Base-by-base conservation (phyloP, 2,113 vertebrate genomes). In the Notechis scutatus region DNA sequence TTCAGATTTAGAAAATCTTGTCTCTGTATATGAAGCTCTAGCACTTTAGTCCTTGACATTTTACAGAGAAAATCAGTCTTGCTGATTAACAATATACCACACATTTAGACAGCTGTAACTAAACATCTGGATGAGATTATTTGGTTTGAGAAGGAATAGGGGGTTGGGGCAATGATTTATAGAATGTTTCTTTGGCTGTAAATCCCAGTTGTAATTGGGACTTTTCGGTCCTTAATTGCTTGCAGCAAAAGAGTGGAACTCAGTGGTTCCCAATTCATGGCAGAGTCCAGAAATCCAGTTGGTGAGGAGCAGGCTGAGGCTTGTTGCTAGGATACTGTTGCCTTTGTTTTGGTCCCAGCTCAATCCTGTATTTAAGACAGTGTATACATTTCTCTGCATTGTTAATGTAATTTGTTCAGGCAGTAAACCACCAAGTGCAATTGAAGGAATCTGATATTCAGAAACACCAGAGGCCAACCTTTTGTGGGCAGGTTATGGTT, bases 41-140 rank as follows among this genome's bases (percentile, higher is more conserved):
- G 89, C 93, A 85, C 96, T 92, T 88, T n/a, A 92, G 95, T 54
- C 92, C 88, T 81, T 92, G 81, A 92, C 57, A 90, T 92, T 96
- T 95, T 95, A 93, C 96, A 94, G 95, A 95, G 95, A 91, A 96
- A 94, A 94, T 93, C 92, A 93, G 94, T 94, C 3, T 81, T 85
- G 86, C 91, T 95, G 96, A 96, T 96, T 95, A 93, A 90, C 94
- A 69, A 94, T 94, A 93, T 96, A 95, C 96, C 96, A 94, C 97
- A 95, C 42, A 74, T 92, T 47, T 94, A 96, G 95, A 96, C 97
- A 97, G 97, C 96, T 97, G 96, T 96, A 95, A 92, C 1, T 90
- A 89, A 96, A 97, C 97, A 98, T 98, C 97, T 98, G 97, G 96
- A 97, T 96, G 96, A 97, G 97, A 97, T 97, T 97, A 97, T 97